A percentile compares a stretch with the other conserved stretches of the same genome.
phyloP scores from a whole-genome alignment of 2,888 invertebrate species.

The Auanema sp. region DNA sequence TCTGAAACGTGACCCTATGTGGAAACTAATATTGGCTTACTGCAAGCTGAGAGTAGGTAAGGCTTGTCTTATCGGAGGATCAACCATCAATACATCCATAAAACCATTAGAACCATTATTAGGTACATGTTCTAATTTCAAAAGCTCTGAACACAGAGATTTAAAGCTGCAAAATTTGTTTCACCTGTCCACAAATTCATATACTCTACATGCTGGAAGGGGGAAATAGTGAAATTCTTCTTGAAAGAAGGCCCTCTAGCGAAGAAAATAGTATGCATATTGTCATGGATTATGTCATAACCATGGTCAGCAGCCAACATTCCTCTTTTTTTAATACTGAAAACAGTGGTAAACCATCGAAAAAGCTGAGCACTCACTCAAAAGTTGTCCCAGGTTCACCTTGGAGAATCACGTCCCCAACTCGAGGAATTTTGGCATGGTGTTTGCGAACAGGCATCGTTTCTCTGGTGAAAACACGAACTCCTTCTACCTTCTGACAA shows the following conservation, averaged over 20 bases:
- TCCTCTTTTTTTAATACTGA: not conserved
- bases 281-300: slow-evolving; percentile 49
- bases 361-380: not conserved
- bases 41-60: slow-evolving; percentile 19
- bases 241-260: slow-evolving; percentile 56
- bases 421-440: slow-evolving; percentile 41
- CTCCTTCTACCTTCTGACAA: slow-evolving; percentile 43
- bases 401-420: slow-evolving; percentile 57
- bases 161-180: slow-evolving; percentile 18
- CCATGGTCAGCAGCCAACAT: slow-evolving; percentile 48
- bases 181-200: slow-evolving; percentile 48
- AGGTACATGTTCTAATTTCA: slow-evolving; percentile 36
- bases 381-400: slow-evolving; percentile 52
- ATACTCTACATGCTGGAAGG: slow-evolving; percentile 59
- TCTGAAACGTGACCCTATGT: too few relatives aligned
- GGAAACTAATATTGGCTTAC: slow-evolving; percentile 18
- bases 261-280: slow-evolving; percentile 60
- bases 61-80: slow-evolving; percentile 9
- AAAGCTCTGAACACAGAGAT: slow-evolving; percentile 8
- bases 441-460: slow-evolving; percentile 50
- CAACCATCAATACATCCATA: slow-evolving; percentile 30
- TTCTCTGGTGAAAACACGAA: slow-evolving; percentile 41
- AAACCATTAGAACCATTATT: slow-evolving; percentile 57
- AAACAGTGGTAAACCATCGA: not conserved
- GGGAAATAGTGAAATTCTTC: slow-evolving; percentile 32